Evolutionary conservation across 2,797 vertebrate genomes (phyloP).

Genomic region (Glossophaga mutica): DNA sequence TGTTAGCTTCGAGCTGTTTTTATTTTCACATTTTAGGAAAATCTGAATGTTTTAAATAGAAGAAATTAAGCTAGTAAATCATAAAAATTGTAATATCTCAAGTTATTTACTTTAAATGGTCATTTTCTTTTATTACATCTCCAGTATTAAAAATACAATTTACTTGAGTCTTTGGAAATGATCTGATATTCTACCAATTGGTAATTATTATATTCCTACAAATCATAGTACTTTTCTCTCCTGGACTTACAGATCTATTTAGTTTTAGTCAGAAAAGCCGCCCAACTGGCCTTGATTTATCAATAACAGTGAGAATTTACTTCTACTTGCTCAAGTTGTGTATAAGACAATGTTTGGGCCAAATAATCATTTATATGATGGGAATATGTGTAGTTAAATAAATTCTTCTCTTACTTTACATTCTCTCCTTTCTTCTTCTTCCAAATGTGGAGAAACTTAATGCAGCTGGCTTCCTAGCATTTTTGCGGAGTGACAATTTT

Average conservation of each 20-base stretch:
- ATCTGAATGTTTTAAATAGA: not conserved
- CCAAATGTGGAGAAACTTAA: not conserved
- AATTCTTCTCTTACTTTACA: not conserved
- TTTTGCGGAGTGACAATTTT: not conserved
- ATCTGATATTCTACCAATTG: not conserved
- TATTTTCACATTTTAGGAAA: constrained; percentile 21
- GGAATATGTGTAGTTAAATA: not conserved
- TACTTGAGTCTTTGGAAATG: not conserved
- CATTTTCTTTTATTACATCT: constrained; percentile 25
- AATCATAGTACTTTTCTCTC: not conserved
- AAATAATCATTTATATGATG: not conserved
- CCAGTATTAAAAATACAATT: constrained; percentile 29
- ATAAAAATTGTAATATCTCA: not conserved
- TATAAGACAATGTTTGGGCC: not conserved
- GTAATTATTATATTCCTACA: not conserved
- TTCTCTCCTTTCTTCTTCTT: not conserved
- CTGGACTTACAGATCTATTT: not conserved
- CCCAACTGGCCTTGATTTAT: not conserved
- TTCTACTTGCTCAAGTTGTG: not conserved
- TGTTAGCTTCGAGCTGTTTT: not conserved
- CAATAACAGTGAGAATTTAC: not conserved
- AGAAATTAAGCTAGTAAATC: constrained; percentile 23
- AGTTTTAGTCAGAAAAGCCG: not conserved
- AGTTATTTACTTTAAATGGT: constrained; percentile 30
- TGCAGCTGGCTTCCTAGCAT: not conserved